Evolutionary conservation across 1,140 invertebrate species (phyloP).

Genomic region (Drosophila athabasca): DNA sequence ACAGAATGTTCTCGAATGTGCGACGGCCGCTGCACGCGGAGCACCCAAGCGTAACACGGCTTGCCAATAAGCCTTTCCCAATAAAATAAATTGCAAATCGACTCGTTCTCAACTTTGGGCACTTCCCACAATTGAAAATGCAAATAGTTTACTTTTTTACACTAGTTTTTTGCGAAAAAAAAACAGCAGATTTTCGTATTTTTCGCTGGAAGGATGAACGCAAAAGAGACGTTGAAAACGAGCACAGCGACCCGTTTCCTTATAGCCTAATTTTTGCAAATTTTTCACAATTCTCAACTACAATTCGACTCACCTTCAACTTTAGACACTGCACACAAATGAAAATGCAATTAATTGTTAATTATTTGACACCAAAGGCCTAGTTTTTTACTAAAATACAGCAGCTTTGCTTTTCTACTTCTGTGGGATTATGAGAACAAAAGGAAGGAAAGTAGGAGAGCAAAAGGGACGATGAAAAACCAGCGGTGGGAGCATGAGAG

Average conservation of each 20-base stretch:
- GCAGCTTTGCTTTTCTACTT: no score
- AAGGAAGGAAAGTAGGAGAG: no score
- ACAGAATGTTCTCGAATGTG: slow-evolving; percentile 14
- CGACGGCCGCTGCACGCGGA: no score
- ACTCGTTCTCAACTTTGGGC: slow-evolving; percentile 21
- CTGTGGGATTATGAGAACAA: no score
- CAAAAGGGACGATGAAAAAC: neutral
- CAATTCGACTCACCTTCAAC: neutral
- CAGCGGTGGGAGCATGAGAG: neutral
- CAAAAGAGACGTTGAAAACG: no score
- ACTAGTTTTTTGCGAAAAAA: slow-evolving; percentile 4
- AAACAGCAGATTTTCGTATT: neutral
- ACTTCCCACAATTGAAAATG: slow-evolving; percentile 18
- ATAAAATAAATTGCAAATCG: neutral
- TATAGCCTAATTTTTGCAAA: no score
- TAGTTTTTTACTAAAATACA: neutral
- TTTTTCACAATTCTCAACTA: neutral
- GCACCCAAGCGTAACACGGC: slow-evolving; percentile 11
- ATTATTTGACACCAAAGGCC: neutral
- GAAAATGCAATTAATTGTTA: neutral
- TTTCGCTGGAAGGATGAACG: no score
- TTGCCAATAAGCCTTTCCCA: slow-evolving; percentile 4
- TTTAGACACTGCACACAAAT: neutral
- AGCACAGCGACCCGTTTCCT: no score
- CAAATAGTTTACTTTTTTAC: neutral